Evolutionary conservation across 2,113 vertebrate genomes (phyloP), one percentile per base, ranked within the genome.

Genomic region (Anarrhichthys ocellatus): DNA sequence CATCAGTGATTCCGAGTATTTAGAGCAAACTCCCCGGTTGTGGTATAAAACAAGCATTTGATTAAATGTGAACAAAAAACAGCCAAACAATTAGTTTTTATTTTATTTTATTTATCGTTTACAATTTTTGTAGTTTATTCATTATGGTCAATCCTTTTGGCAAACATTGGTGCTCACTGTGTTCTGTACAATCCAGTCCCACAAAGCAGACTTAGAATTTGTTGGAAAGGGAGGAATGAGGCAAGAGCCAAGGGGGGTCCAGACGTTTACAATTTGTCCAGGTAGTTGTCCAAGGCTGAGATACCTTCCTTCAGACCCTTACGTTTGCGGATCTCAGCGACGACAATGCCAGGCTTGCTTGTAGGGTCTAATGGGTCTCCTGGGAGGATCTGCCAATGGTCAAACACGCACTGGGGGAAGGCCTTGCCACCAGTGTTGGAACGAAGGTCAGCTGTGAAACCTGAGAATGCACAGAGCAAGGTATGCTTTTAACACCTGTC

Each of bases 251-350:
- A 76, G 40, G 36, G 61, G 70, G 52, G 62, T 80, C 50, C 34
- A 88, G 56, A 82, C 36, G 36, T 88, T 94, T 96, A 98, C 93
- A 98, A 91, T 87, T 99, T 99, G 92, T 99, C 98, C 75, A 99
- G 95, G 96, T 97, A 99, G 96, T 99, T 99, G 87, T 99, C 98
- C 75, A 99, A 92, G 8, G 96, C 95, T 0, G 97, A 96, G 81
- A 99, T 93, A 17, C 97, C 97, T 81, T 99, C 98, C 86, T 99
- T 98, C 22, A 99, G 95, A 78, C 97, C 97, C 89, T 99, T 99
- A 70, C 98, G 96, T 40, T 98, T 99, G 64, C 97, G 96, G 3
- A 96, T 97, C 0, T 97, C 97, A 0, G 92, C 86, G 20, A 99
- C 96, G 62, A 99, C 95, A 11, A 95, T 85, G 66, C 61, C 87